Percentiles rank a stretch among this genome's conserved stretches.
Evolutionary conservation across 2,888 invertebrate genomes (phyloP).

Genomic region (Pollenia griseotomentosa): DNA sequence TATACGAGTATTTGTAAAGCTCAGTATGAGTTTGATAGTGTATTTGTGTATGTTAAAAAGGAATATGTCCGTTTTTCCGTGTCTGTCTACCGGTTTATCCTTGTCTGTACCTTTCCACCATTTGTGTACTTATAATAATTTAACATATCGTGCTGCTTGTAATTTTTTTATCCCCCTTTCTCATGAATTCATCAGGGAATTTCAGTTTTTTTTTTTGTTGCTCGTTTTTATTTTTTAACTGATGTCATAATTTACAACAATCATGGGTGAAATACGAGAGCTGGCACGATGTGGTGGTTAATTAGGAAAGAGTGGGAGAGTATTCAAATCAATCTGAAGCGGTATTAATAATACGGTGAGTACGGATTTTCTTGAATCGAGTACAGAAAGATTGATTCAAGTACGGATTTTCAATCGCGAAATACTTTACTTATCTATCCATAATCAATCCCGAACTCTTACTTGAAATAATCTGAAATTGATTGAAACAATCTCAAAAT

Average conservation of each 20-base stretch:
- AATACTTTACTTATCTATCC: too few species aligned
- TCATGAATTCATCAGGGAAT: conserved; percentile 75
- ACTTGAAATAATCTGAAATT: too few species aligned
- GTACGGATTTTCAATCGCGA: too few species aligned
- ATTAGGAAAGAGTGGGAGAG: too few species aligned
- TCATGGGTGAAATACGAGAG: conserved; percentile 36
- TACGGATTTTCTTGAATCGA: too few species aligned
- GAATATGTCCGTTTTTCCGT: conserved; percentile 29
- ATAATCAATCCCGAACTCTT: too few species aligned
- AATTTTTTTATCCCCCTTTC: conserved; percentile 44
- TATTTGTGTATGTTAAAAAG: conserved; percentile 5
- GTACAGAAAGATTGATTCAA: too few species aligned
- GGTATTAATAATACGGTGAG: too few species aligned
- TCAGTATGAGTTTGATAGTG: conserved; percentile 4
- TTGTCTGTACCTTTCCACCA: conserved; percentile 64
- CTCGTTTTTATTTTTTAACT: conserved; percentile 46
- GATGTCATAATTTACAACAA: conserved; percentile 69
- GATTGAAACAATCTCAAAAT: too few species aligned
- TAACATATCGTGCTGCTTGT: conserved; percentile 78
- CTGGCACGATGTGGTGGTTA: not conserved
- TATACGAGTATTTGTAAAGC: conserved; percentile 26
- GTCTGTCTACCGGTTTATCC: conserved; percentile 57
- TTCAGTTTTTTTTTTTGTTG: conserved; percentile 62
- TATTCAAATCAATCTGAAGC: too few species aligned
- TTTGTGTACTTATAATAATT: conserved; percentile 79